Base-by-base conservation (phyloP, 2,888 invertebrate genomes). In the Patella ulyssiponensis region DNA sequence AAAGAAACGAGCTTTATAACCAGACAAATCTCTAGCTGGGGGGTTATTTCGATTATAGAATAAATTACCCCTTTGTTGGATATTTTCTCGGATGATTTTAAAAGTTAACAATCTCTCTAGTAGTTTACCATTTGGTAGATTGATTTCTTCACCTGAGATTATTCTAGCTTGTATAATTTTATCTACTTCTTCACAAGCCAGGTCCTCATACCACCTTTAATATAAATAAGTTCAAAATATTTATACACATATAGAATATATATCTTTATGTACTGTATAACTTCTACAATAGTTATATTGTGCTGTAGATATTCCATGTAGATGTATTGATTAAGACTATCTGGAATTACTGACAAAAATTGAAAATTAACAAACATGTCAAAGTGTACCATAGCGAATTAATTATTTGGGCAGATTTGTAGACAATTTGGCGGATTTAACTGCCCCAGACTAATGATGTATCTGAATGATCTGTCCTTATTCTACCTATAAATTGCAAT, bases 151-250 rank as follows among this genome's bases (percentile, higher is more conserved):
- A 15, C 89, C 89, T 1, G 78, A 75, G 12, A 81, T 74, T 33
- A 92, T 79, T 75, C 91, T 82, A n/a, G 83, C 71, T 52, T 79
- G 52, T 44, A 92, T 85, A 0, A 89, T 85, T 52, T 86, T 77
- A 78, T 92, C 91, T 5, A 87, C 88, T 9, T 84, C 88, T 12
- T 74, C 20, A 81, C 90, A 89, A 15, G 80, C 58, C n/a, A 92
- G 82, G 76, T 91, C 91, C 81, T 92, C 91, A 83, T 92, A 92
- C 75, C 87, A 88, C 91, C 91, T 90, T 78, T 12, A 82, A 56
- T 23, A 58, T 12, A 17, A 79, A 20, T 64, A 72, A 54, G 14
- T 52, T 27, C 7, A 53, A n/a, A 3, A 17, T 20, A 64, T 74
- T 44, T 33, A 17, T 7, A 23, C 52, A n/a, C 17, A 23, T 3